These are phyloP conservation scores for Chaetorhynchus papuensis DNA, from an alignment of 2,113 vertebrate genomes.

Conservation along the genomic window DNA sequence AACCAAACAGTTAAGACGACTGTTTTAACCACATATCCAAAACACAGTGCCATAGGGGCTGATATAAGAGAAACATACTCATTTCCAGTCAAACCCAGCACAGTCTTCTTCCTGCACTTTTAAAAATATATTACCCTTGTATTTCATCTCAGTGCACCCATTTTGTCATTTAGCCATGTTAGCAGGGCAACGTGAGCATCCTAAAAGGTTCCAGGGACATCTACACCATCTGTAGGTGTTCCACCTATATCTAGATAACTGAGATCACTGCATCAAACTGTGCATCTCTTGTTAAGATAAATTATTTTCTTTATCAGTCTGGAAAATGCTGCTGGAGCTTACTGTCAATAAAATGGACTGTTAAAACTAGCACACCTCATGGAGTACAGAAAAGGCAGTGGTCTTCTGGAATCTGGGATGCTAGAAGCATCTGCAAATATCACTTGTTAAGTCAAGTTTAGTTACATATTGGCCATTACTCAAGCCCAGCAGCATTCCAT, in stretches of 20 bases:
- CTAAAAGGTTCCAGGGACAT: background rate
- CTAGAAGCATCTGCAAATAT: background rate
- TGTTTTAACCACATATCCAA: background rate
- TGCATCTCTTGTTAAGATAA: background rate
- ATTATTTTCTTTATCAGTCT: background rate
- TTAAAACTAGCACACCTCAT: background rate
- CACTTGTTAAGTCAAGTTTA: background rate
- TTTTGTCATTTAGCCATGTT: background rate
- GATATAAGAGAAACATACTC: background rate
- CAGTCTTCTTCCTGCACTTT: background rate
- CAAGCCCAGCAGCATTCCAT: constrained; percentile 9
- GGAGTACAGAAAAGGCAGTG: background rate
- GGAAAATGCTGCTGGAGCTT: background rate
- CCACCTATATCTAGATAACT: background rate
- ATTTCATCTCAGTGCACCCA: background rate
- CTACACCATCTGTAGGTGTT: background rate
- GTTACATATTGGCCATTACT: background rate
- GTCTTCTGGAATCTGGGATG: background rate
- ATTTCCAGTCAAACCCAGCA: background rate
- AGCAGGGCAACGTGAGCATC: background rate
- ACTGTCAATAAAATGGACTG: background rate
- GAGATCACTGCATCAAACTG: background rate
- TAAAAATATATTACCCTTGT: background rate
- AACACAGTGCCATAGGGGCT: background rate
- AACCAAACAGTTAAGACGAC: background rate